phyloP scores from a whole-genome alignment of 2,113 vertebrate genomes.

The Porphyrio hochstetteri region DNA sequence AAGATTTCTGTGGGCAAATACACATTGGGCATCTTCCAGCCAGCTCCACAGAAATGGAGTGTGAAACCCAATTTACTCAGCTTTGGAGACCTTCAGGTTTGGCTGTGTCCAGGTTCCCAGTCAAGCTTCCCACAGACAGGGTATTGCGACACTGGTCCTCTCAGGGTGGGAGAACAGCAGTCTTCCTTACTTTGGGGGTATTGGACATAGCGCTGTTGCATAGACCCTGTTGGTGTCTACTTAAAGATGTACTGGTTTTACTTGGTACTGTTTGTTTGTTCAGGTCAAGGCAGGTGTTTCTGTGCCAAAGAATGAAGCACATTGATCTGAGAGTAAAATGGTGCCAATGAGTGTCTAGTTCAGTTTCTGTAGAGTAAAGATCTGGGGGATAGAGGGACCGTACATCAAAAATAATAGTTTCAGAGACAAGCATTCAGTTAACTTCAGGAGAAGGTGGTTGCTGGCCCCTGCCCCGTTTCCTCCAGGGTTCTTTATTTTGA shows the following conservation, averaged over 20 bases:
- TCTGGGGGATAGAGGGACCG: not conserved
- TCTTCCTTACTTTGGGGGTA: not conserved
- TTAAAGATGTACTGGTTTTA: not conserved
- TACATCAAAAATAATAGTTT: not conserved
- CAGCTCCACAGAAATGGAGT: not conserved
- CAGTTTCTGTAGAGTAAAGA: not conserved
- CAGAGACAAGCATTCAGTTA: not conserved
- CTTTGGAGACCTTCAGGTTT: not conserved
- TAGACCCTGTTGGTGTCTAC: not conserved
- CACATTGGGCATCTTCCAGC: not conserved
- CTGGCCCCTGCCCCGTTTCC: not conserved
- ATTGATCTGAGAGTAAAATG: not conserved
- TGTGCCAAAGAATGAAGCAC: not conserved
- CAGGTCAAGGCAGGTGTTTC: not conserved
- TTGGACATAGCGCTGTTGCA: not conserved
- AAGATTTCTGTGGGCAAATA: not conserved
- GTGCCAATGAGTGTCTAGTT: not conserved
- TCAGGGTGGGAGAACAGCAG: not conserved
- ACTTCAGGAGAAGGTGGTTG: not conserved
- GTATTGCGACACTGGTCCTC: rapidly evolving
- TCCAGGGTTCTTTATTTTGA: not conserved
- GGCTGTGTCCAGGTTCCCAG: rapidly evolving
- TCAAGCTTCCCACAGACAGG: not conserved
- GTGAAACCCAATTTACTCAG: not conserved
- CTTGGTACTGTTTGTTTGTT: not conserved